Evolutionary conservation across 2,797 vertebrate genomes (phyloP), one percentile per base, ranked within the genome.

Genomic region (Steatocranus sp.): DNA sequence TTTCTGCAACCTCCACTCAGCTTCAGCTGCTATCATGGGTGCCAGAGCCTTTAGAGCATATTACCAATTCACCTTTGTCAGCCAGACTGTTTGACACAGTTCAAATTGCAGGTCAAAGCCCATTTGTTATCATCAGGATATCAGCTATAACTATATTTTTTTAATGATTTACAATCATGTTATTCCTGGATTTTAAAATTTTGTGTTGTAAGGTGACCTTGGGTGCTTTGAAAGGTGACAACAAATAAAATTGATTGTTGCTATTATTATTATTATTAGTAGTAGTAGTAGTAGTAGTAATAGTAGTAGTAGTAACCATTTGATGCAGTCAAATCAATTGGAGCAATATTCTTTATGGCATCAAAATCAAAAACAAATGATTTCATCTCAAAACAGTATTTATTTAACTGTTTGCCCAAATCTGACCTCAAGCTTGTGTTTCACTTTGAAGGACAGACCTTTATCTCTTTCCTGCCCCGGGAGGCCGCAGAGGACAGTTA

Each of bases 401-500:
- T 43, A 70, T 56, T 74, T 58, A 14, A 48, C 15, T 4, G 20
- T 85, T 85, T 78, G 58, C 49, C 3, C 10, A 11, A 81, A 83
- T 84, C 38, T 88, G 79, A 87, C 85, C 32, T 81, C 75, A 76
- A 53, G 75, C 68, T 61, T 74, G 41, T 3, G 2, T 83, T 86
- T 90, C 76, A 91, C 85, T 73, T 87, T 91, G 86, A 87, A 78
- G 50, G 78, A 68, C 46, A 11, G 75, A 81, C 68, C 80, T 81
- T 90, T 83, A 83, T 92, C 86, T 87, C 66, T 74, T 18, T n/a
- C 9, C 14, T 15, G 6, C 79, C 58, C 76, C 70, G 4, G 49
- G 85, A 78, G 91, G 82, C n/a, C 4, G 1, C 10, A 66, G 32
- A 85, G 84, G 86, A 88, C 83, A 58, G 73, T 41, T 73, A 34